Evolutionary conservation across 2,888 invertebrate species (phyloP), one percentile per base, ranked within the genome.

Genomic region (Pseudococcus viburni): DNA sequence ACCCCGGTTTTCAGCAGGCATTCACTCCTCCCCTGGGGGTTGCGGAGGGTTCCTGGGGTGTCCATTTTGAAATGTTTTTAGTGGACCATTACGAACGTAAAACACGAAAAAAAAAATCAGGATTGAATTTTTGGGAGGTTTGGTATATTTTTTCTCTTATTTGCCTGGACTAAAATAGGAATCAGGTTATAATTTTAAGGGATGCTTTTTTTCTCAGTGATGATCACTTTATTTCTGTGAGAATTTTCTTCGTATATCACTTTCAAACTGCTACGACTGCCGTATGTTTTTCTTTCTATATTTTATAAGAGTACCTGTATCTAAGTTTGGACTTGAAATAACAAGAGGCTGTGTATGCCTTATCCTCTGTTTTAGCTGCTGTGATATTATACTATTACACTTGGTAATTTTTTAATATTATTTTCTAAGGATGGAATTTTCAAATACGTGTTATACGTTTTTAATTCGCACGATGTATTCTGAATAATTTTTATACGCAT

Each of bases 281-380:
- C 80, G 33, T 12, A n/a, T 4, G 22, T n/a, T 17, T 77, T 80
- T 80, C 19, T 80, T 42, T 73, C 19, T 80, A 6, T 73, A 22
- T 19, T 73, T 73, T 33, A 15, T 73, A 39, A 33, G 39, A 2
- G 80, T 80, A 42, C 15, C 7, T 80, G 80, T 80, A 33, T 33
- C 26, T 33, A 33, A 33, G 26, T 33, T 33, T 33, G 42, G 80
- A 80, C 80, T 80, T 39, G 39, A 42, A 42, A 42, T 42, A 8
- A 80, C 46, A n/a, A 33, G 1, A 80, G 80, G 80, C 80, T 80
- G 46, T 80, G 46, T 80, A 77, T 19, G 80, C 80, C 80, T 80
- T 80, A 39, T 80, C 80, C 80, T 80, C 42, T n/a, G 80, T 86
- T 73, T 86, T 59, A 86, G 86, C 73, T 86, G 86, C 86, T 68